Conservation (phyloP, 1,140 invertebrate genomes). For the Pseudachorutes palmiensis region DNA sequence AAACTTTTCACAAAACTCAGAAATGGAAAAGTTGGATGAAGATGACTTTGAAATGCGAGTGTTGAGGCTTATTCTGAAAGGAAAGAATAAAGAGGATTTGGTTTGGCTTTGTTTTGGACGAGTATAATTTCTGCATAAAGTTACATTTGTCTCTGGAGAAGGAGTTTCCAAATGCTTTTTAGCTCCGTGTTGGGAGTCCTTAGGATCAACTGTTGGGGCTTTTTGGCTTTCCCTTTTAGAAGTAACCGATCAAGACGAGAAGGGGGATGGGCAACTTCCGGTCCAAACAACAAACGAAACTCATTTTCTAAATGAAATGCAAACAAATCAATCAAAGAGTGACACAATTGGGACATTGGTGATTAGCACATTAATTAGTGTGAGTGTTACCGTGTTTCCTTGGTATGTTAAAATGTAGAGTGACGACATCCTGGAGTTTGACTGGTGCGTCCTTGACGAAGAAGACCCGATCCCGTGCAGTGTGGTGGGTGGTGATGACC, state of each 20-base stretch:
- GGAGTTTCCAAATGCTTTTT: constrained; percentile 36
- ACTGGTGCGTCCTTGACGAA: constrained; percentile 35
- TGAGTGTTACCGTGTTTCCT: constrained; percentile 30
- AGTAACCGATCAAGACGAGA: constrained; percentile 32
- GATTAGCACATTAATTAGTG: neutral
- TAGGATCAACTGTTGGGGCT: constrained; percentile 30
- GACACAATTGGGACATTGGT: no score
- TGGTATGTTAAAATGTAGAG: constrained; percentile 36
- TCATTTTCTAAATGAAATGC: constrained; percentile 29
- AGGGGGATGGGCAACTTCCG: constrained; percentile 19
- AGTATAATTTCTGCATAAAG: no score
- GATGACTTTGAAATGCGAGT: constrained; percentile 34
- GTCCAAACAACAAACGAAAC: constrained; percentile 32
- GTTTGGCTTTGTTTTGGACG: no score
- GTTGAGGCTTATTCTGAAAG: constrained; percentile 34
- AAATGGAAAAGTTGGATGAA: constrained; percentile 37
- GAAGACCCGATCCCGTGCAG: constrained; percentile 35
- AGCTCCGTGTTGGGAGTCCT: constrained; percentile 30
- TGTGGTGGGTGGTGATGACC: constrained; percentile 30
- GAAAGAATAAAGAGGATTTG: constrained; percentile 1
- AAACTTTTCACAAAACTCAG: constrained; percentile 37
- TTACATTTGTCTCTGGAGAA: constrained; percentile 38
- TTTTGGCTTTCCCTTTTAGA: constrained; percentile 20
- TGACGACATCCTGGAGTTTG: constrained; percentile 33
- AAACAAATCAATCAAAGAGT: neutral